Percentiles rank a stretch among this genome's conserved stretches.
These are phyloP conservation scores for Drosophila fulvimacula DNA, from an alignment of 2,888 invertebrate genomes.

Conservation along the genomic window DNA sequence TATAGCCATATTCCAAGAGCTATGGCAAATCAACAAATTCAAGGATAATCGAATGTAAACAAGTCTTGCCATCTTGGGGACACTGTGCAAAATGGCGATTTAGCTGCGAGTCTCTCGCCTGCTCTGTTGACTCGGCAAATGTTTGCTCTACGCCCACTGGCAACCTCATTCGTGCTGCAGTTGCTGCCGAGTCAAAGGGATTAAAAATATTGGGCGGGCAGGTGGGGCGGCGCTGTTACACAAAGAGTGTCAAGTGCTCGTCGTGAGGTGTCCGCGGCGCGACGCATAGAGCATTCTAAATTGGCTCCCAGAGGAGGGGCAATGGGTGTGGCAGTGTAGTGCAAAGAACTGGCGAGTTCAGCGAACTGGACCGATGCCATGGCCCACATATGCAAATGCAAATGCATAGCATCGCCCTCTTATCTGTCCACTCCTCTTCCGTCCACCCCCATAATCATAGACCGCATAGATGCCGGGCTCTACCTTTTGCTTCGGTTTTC, in stretches of 20 bases:
- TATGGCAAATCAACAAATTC: background rate
- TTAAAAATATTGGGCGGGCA: conserved; percentile 58
- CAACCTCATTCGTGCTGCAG: conserved; percentile 33
- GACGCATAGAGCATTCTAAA: conserved; percentile 58
- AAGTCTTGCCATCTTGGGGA: background rate
- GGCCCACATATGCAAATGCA: conserved; percentile 37
- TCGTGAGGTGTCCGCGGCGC: conserved; percentile 44
- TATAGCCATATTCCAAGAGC: background rate
- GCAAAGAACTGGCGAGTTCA: conserved; percentile 48
- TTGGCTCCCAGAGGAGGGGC: conserved; percentile 45
- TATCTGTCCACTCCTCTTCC: too few species aligned
- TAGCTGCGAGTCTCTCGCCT: conserved; percentile 25
- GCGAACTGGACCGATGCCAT: conserved; percentile 52
- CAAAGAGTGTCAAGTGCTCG: conserved; percentile 75
- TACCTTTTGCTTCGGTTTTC: conserved; percentile 5
- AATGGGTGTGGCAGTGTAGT: background rate
- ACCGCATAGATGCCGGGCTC: conserved; percentile 8
- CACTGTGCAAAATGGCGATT: conserved; percentile 39
- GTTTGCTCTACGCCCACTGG: conserved; percentile 10
- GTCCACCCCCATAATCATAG: conserved; percentile 45
- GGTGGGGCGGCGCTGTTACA: conserved; percentile 32
- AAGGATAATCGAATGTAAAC: background rate
- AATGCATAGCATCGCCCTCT: conserved; percentile 19
- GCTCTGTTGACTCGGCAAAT: conserved; percentile 29
- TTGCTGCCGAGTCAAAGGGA: conserved; percentile 54